phyloP scores from a whole-genome alignment of 1,140 invertebrate genomes.

The Zaprionus ornatus region DNA sequence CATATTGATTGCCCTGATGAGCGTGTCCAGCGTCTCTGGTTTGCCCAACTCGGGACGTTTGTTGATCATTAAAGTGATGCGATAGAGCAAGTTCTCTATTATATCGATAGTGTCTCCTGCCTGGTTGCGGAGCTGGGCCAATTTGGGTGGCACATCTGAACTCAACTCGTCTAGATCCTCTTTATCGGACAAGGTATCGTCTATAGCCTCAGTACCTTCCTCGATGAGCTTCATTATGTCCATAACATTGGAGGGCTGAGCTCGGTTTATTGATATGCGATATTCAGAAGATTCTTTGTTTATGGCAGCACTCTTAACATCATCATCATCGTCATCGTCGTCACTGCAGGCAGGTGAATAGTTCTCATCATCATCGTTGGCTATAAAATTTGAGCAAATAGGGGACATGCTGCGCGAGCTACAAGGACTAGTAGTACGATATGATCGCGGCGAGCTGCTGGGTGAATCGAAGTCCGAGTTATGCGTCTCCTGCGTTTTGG shows the following conservation, averaged over 20 bases:
- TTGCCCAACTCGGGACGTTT: conserved; percentile 74
- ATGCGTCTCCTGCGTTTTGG: conserved; percentile 62
- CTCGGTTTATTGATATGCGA: conserved; percentile 48
- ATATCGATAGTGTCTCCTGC: conserved; percentile 72
- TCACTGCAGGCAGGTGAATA: conserved; percentile 83
- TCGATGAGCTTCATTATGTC: conserved; percentile 76
- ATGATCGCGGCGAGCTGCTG: conserved; percentile 73
- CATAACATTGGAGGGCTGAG: conserved; percentile 63
- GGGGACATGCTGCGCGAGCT: conserved; percentile 82
- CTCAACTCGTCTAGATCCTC: conserved; percentile 75
- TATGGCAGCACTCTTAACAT: conserved; percentile 17
- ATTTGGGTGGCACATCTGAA: conserved; percentile 68
- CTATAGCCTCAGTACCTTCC: conserved; percentile 70
- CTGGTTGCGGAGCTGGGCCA: conserved; percentile 52
- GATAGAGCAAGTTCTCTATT: conserved; percentile 76
- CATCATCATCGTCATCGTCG: conserved; percentile 77
- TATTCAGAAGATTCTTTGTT: conserved; percentile 57
- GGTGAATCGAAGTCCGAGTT: conserved; percentile 73
- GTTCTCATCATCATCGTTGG: conserved; percentile 74
- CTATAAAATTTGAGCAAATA: conserved; percentile 53
- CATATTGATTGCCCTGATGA: conserved; percentile 73
- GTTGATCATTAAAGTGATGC: conserved; percentile 76
- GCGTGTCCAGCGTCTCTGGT: conserved; percentile 72
- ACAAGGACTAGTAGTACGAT: conserved; percentile 75
- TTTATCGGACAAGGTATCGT: conserved; percentile 74